Evolutionary conservation across 64 coral and sea anemone species (phyloP), one percentile per base, ranked within the genome.

Genomic region (Dendrophyllia cribrosa): DNA sequence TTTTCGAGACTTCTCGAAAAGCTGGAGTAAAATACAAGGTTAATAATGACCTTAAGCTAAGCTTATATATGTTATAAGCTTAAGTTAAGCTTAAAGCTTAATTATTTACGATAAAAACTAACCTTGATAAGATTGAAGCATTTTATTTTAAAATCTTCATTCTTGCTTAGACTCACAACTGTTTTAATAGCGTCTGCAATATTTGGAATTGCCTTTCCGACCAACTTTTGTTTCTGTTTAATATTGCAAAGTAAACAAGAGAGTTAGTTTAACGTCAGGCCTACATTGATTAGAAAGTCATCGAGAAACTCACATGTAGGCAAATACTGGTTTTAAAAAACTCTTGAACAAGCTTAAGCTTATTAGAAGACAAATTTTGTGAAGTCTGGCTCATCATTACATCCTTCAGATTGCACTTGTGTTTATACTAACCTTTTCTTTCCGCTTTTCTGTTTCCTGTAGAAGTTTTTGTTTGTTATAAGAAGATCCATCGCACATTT

Each of bases 191-290:
- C 59, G 34, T 67, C 63, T 84, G 62, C 46, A 68, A 84, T 68
- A 15, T 62, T 84, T 84, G 60, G 80, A 51, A 84, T 84, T 67
- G 80, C 80, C 45, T 67, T 84, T 24, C 24, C 62, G 34, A 84
- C 80, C 20, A 44, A 51, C 62, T 63, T 49, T 20, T 23, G 80
- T 84, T 68, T 84, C 80, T 84, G 56, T 45, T 34, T 34, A 34
- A 34, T 59, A 19, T 59, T 73, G 67, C 10, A 9, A 79, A 58
- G 10, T 23, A 59, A 59, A 60, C 4, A 43, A 79, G 53, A 56
- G 7, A 9, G 12, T 56, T 9, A 56, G 53, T 12, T 56, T 9
- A 56, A 56, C 7, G 12, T 56, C 3, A 56, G 53, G 53, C 7
- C 53, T 56, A 34, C 34, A 2, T 34, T 34, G 34, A 34, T 34